phyloP scores from a whole-genome alignment of 92 coral and sea anemone genomes.

The Muricea muricata region DNA sequence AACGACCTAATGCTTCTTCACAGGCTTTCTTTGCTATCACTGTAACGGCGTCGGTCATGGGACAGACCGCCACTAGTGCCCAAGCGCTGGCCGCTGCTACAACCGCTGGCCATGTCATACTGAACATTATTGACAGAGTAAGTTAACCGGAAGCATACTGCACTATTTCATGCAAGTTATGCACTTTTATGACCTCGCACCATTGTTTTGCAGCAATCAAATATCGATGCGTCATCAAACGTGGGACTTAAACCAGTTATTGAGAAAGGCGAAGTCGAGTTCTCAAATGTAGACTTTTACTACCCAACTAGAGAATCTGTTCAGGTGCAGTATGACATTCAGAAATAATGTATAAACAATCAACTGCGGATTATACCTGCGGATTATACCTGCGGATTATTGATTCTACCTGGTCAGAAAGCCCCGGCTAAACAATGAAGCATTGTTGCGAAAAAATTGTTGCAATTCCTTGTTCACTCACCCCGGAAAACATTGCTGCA shows the following conservation, averaged over 20 bases:
- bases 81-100: conserved; percentile 21
- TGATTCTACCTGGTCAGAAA: no score
- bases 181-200: no score
- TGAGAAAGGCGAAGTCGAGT: conserved; percentile 75
- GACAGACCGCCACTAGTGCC: conserved; percentile 25
- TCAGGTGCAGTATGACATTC: no score
- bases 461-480: no score
- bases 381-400: no score
- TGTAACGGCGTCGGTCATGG: background rate
- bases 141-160: no score
- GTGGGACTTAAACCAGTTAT: conserved; percentile 79
- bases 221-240: conserved; percentile 83
- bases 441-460: no score
- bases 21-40: conserved; percentile 22
- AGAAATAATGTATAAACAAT: no score
- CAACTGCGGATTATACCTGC: no score
- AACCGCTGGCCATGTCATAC: background rate
- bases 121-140: conserved; percentile 20
- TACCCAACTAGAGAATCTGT: conserved; percentile 90
- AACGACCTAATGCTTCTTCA: no score
- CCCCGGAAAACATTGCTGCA: no score
- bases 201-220: conserved; percentile 59
- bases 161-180: background rate
- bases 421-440: no score
- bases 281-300: conserved; percentile 75